phyloP scores from a whole-genome alignment of 2,797 vertebrate species.

The Lepilemur ruficaudatus region DNA sequence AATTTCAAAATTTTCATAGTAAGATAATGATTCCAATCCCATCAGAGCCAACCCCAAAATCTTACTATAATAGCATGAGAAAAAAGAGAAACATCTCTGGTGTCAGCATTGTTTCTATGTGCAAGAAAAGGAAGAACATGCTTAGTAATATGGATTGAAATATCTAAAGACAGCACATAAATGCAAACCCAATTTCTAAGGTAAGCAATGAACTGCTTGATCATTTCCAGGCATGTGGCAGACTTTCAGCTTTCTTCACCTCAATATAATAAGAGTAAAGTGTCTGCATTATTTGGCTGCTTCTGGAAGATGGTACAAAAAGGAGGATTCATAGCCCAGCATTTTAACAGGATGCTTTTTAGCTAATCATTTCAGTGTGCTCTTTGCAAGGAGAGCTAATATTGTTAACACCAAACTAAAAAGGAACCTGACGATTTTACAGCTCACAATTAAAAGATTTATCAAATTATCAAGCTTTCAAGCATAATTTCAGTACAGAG shows the following conservation, averaged over 20 bases:
- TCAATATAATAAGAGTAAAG: conserved; percentile 21
- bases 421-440: neutral
- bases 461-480: conserved; percentile 65
- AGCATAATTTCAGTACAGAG: conserved; percentile 61
- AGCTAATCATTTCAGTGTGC: conserved; percentile 57
- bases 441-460: conserved; percentile 70
- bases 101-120: neutral
- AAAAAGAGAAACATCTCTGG: neutral
- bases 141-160: neutral
- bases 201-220: conserved; percentile 2
- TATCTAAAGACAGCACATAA: neutral
- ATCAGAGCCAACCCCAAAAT: neutral
- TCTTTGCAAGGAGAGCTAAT: conserved; percentile 28
- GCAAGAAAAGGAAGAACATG: neutral
- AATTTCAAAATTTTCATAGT: conserved; percentile 9
- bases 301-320: conserved; percentile 32
- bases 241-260: conserved; percentile 45
- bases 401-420: conserved; percentile 35
- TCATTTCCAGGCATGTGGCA: neutral
- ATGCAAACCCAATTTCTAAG: conserved; percentile 3
- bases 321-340: neutral
- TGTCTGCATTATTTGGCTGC: neutral
- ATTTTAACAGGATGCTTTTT: conserved; percentile 43
- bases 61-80: neutral
- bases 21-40: neutral